Base-by-base conservation (phyloP, 2,113 vertebrate genomes). In the Phyllostomus hastatus region DNA sequence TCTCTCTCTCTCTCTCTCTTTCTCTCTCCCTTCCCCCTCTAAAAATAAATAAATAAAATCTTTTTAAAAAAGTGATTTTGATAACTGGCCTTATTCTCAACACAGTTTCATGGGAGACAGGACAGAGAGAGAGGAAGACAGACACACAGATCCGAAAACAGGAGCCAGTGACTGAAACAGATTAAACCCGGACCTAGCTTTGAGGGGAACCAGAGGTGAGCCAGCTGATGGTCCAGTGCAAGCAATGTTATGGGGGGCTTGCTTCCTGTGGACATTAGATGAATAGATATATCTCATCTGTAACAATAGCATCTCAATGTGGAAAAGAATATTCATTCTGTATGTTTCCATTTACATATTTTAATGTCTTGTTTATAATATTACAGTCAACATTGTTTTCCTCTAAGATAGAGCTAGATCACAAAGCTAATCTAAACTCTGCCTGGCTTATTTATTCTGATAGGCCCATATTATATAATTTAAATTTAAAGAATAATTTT, bases 401-500 rank as follows among this genome's bases (percentile, higher is more conserved):
- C 33, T 69, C 48, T 87, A 83, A 86, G 78, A 50, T 91, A 7
- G 38, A 82, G 22, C 61, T 79, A 73, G 9, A 46, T 79, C 41
- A 75, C 9, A 26, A 95, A 89, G 78, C 17, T 35, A 73, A 88
- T 38, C 14, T 70, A 88, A 57, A 94, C 84, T 88, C 70, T 67
- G 22, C 2, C 8, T 81, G 22, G 1, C 28, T 85, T 87, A 64
- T 89, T 91, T 78, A 73, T 67, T 78, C 86, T 48, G 61, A 57
- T 67, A 66, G 26, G 11, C 26, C 46, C 43, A 82, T 57, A 92
- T 64, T 46, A 67, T 59, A 26, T 6, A n/a, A 64, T 52, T 95
- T 46, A 66, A 80, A 81, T 70, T 91, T 79, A 54, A 70, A 90
- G 38, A 87, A 95, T 35, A 80, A 94, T 94, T 88, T 54, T 57